Evolutionary conservation across 2,797 vertebrate species (phyloP).

Genomic region (Bradypus variegatus): DNA sequence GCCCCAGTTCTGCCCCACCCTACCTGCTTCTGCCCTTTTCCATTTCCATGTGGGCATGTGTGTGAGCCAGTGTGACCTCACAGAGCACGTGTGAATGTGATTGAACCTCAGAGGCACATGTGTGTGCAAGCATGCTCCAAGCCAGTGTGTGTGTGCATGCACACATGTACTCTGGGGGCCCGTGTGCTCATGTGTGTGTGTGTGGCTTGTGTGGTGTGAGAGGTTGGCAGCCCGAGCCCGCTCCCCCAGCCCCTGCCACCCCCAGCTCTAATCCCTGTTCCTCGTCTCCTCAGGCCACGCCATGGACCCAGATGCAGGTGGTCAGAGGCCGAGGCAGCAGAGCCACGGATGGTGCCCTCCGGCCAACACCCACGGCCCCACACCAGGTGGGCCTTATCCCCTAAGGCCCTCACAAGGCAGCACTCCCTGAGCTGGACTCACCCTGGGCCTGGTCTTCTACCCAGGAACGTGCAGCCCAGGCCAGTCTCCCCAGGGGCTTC

Average conservation of each 20-base stretch:
- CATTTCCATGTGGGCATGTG: slow-evolving; percentile 58
- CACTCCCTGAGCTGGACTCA: slow-evolving; percentile 13
- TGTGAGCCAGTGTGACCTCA: not conserved
- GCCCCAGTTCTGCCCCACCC: slow-evolving; percentile 45
- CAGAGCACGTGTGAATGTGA: not conserved
- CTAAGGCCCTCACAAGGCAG: slow-evolving; percentile 60
- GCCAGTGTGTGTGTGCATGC: not conserved
- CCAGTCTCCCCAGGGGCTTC: slow-evolving; percentile 1
- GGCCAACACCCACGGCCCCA: slow-evolving; percentile 83
- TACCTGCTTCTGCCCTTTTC: slow-evolving; percentile 58
- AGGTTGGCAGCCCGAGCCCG: slow-evolving; percentile 61
- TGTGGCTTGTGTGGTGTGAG: slow-evolving; percentile 42
- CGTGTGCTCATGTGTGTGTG: not conserved
- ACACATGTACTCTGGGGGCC: not conserved
- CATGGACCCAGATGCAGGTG: slow-evolving; percentile 79
- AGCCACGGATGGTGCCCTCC: slow-evolving; percentile 82
- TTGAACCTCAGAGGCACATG: not conserved
- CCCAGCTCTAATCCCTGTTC: slow-evolving; percentile 65
- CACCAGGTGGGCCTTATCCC: slow-evolving; percentile 88
- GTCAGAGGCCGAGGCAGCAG: slow-evolving; percentile 92
- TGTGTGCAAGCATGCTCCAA: not conserved
- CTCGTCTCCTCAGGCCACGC: slow-evolving; percentile 75
- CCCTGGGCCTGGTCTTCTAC: slow-evolving; percentile 29
- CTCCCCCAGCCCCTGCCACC: slow-evolving; percentile 50
- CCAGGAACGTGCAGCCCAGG: not conserved